Base-by-base conservation (phyloP, 2,113 vertebrate species). In the Larimichthys crocea region DNA sequence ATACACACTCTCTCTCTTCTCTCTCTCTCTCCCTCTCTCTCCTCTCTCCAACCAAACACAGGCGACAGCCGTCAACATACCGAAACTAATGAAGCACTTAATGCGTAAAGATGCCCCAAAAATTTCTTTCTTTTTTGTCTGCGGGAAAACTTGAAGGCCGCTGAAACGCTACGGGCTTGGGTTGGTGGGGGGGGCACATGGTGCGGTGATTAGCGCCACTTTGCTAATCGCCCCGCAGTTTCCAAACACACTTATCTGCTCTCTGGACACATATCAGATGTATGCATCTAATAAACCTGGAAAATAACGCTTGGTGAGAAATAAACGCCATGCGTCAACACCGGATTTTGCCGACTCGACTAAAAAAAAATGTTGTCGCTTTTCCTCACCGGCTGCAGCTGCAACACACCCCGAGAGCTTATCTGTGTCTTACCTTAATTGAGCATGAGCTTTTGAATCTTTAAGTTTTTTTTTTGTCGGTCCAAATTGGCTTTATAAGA, bases 81-180 rank as follows among this genome's bases (percentile, higher is more conserved):
- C 83, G 81, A 90, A 91, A 93, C 89, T n/a, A 82, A 86, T 73
- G 83, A 85, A 76, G 86, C 88, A 49, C 26, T 15, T 40, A 31
- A 11, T 60, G 60, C 72, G 53, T 79, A 80, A 89, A 86, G 59
- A 74, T 63, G 76, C 35, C 22, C 68, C 7, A 40, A 40, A 74
- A 80, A 83, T 74, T 22, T 75, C 19, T 3, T 24, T 19, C 19
- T 75, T 85, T 68, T 24, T 0, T 5, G 64, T 53, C 20, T 63
- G 49, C 35, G 42, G 19, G 74, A 17, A 40, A 59, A 46, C 68
- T 82, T 20, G 0, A 24, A 57, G 72, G 49, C 17, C 15, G 31
- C 64, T 52, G 52, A 74, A 59, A 74, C 15, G 73, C 55, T 65
- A 67, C 44, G 19, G 65, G 64, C 67, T 24, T 5, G 5, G 31